phyloP scores from a whole-genome alignment of 1,140 invertebrate genomes.

The Pseudomyrmex cubaensis region DNA sequence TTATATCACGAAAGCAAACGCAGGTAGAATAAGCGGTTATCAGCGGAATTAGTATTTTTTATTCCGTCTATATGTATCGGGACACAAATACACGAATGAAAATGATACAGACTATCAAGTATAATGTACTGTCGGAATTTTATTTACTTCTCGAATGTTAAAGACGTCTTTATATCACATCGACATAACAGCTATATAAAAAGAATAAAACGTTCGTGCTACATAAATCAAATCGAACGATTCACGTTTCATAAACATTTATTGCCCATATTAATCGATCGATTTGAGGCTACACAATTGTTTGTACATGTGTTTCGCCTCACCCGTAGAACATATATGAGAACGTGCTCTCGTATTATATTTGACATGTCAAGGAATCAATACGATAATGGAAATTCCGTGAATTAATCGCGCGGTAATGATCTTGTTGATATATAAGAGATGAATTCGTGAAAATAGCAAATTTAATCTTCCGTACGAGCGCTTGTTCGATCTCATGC shows the following conservation, averaged over 20 bases:
- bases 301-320: background rate
- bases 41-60: slow-evolving; percentile 22
- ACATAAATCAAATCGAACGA: slow-evolving; percentile 39
- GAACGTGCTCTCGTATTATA: background rate
- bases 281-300: slow-evolving; percentile 45
- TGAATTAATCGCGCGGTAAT: slow-evolving; percentile 6
- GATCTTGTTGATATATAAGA: background rate
- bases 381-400: slow-evolving; percentile 22
- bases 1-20: slow-evolving; percentile 24
- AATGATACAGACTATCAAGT: slow-evolving; percentile 6
- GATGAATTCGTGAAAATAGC: background rate
- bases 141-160: slow-evolving; percentile 24
- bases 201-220: slow-evolving; percentile 17
- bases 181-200: background rate
- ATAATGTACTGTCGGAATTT: slow-evolving; percentile 20
- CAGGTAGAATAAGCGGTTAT: background rate
- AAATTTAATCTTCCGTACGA: background rate
- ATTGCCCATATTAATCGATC: slow-evolving; percentile 66
- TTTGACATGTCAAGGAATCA: slow-evolving; percentile 13
- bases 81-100: background rate
- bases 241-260: slow-evolving; percentile 76
- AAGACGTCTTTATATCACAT: slow-evolving; percentile 41
- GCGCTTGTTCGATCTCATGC: slow-evolving; percentile 53
- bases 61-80: background rate
- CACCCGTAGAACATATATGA: background rate